Base-by-base conservation (phyloP, 2,888 invertebrate genomes). In the Allolobophora icterica region DNA sequence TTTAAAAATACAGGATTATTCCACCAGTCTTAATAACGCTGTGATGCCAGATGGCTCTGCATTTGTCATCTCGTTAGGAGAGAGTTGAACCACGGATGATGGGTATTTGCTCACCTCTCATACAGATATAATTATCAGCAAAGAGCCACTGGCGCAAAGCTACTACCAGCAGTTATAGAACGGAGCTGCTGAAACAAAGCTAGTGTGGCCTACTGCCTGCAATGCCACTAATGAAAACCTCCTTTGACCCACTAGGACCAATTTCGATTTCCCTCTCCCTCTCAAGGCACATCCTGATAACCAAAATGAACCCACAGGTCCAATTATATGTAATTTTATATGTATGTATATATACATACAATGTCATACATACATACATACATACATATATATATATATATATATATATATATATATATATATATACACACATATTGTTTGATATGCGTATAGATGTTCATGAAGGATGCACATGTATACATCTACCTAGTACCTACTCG, bases 391-490 rank as follows among this genome's bases (percentile, higher is more conserved):
- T 45, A 45, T 45, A 5, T 3, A 34, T 84, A 84, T 84, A 84
- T 84, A 84, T 84, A 84, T 84, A 84, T 11, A 34, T 84, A 84
- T 84, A 84, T 84, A 84, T 84, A 33, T 33, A 84, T 34, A 84
- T 33, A 84, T 87, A 35, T 87, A 84, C 8, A 84, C 33, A 84
- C 15, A 84, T 84, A 11, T 84, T 30, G 42, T 42, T 42, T 42
- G 15, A 42, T 42, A 42, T 52, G 24, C 52, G 24, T 52, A n/a
- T n/a, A 71, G 30, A 71, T 11, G n/a, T 6, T 71, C 71, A n/a
- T n/a, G 11, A 30, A 71, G 30, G 8, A 71, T n/a, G n/a, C 71
- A 45, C 19, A 45, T 45, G 13, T 45, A 45, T 45, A 45, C n/a
- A n/a, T n/a, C n/a, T n/a, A n/a, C n/a, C n/a, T n/a, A 13, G 19